Evolutionary conservation across 1,140 invertebrate genomes (phyloP).

Genomic region (Aphis craccivora): DNA sequence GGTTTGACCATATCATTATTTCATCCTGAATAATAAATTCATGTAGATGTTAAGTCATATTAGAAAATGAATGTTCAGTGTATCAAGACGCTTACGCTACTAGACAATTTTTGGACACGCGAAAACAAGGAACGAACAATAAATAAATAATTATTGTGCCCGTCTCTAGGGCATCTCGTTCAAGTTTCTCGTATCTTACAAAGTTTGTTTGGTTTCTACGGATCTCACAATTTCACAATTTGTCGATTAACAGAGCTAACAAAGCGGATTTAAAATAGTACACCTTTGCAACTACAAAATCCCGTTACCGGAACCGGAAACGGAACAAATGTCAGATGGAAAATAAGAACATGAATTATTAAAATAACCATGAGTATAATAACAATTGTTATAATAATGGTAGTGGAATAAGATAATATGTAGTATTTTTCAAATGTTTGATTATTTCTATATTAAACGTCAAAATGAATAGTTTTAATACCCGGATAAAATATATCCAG

Average conservation of each 20-base stretch:
- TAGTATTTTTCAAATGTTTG: not conserved
- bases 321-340: not conserved
- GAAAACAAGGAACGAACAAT: slow-evolving; percentile 1
- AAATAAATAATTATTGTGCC: slow-evolving; percentile 18
- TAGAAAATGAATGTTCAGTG: not conserved
- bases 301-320: not conserved
- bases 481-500: not conserved
- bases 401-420: not conserved
- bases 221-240: not conserved
- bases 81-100: not conserved
- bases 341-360: slow-evolving; percentile 19
- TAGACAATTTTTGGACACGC: not conserved
- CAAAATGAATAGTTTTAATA: not conserved
- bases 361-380: not conserved
- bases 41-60: not conserved
- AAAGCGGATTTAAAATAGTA: not conserved
- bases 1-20: slow-evolving; percentile 27
- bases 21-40: slow-evolving; percentile 23
- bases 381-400: not conserved
- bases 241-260: not conserved
- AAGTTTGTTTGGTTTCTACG: not conserved
- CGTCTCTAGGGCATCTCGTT: not conserved
- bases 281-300: not conserved
- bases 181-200: not conserved
- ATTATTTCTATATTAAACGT: not conserved